Percentiles rank a stretch among this genome's conserved stretches.
Evolutionary conservation across 2,888 invertebrate species (phyloP).

Genomic region (Callosobruchus maculatus): DNA sequence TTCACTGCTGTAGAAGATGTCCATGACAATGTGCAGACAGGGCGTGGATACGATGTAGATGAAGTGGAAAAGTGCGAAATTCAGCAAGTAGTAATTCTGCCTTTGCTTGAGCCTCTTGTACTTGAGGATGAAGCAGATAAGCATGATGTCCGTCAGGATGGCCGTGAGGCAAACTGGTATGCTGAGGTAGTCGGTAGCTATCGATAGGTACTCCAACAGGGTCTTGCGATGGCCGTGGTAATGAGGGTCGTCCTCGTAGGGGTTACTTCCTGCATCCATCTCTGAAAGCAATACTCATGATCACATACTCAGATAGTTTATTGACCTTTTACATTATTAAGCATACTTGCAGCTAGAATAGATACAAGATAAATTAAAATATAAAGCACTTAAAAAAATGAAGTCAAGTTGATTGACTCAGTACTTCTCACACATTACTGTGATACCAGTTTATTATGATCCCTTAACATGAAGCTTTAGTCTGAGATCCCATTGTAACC

Average conservation of each 20-base stretch:
- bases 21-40: conserved; percentile 17
- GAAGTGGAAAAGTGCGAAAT: conserved; percentile 18
- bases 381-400: too few relatives aligned
- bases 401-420: too few relatives aligned
- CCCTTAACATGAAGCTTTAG: too few relatives aligned
- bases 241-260: neutral
- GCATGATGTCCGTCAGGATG: conserved; percentile 11
- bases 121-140: conserved; percentile 13
- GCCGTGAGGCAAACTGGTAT: conserved; percentile 14
- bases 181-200: conserved; percentile 18
- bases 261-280: neutral
- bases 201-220: conserved; percentile 15
- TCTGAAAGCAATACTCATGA: neutral
- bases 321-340: too few relatives aligned
- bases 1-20: conserved; percentile 14
- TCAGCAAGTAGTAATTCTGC: conserved; percentile 17
- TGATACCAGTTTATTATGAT: too few relatives aligned
- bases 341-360: too few relatives aligned
- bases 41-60: conserved; percentile 22
- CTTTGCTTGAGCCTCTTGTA: conserved; percentile 18
- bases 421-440: too few relatives aligned
- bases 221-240: neutral
- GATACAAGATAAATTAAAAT: too few relatives aligned
- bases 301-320: too few relatives aligned
- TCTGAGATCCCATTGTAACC: too few relatives aligned